phyloP scores from a whole-genome alignment of 1,140 invertebrate genomes.

The Eupeodes corollae region DNA sequence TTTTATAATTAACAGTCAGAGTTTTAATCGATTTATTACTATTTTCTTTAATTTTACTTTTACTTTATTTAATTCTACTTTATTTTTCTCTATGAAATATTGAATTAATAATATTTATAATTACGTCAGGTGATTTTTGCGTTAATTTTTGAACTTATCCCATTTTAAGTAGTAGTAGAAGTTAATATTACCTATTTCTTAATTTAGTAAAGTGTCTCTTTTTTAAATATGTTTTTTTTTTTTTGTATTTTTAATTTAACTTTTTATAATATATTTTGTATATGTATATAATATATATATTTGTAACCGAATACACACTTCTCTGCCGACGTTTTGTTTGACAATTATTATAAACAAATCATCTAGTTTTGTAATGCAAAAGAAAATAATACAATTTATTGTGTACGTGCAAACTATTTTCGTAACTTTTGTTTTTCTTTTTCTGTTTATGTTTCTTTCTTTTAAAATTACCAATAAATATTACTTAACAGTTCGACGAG shows the following conservation, averaged over 20 bases:
- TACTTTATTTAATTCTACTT: slow-evolving; percentile 9
- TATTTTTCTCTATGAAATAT: slow-evolving; percentile 8
- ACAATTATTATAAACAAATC: slow-evolving; percentile 6
- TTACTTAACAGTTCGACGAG: too few species aligned
- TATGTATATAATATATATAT: slow-evolving; percentile 8
- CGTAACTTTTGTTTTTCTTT: slow-evolving; percentile 1
- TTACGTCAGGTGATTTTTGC: too few species aligned
- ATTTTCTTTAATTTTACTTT: slow-evolving; percentile 4
- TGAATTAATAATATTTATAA: too few species aligned
- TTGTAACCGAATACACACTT: neutral
- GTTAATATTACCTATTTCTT: slow-evolving; percentile 4
- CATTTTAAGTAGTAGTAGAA: slow-evolving; percentile 1
- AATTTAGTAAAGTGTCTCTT: slow-evolving; percentile 4
- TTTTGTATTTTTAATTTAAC: slow-evolving; percentile 14
- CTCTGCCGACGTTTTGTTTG: slow-evolving; percentile 1
- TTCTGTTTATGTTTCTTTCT: slow-evolving; percentile 1
- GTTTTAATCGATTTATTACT: slow-evolving; percentile 5
- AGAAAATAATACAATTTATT: slow-evolving; percentile 5
- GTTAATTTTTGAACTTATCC: neutral
- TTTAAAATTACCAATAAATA: neutral
- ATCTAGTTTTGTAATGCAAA: slow-evolving; percentile 5
- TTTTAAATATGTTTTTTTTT: slow-evolving; percentile 6
- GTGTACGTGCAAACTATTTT: slow-evolving; percentile 1
- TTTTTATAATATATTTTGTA: slow-evolving; percentile 12
- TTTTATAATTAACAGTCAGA: slow-evolving; percentile 39